phyloP scores from a whole-genome alignment of 2,888 invertebrate genomes.

The Drosophila mayaguana region DNA sequence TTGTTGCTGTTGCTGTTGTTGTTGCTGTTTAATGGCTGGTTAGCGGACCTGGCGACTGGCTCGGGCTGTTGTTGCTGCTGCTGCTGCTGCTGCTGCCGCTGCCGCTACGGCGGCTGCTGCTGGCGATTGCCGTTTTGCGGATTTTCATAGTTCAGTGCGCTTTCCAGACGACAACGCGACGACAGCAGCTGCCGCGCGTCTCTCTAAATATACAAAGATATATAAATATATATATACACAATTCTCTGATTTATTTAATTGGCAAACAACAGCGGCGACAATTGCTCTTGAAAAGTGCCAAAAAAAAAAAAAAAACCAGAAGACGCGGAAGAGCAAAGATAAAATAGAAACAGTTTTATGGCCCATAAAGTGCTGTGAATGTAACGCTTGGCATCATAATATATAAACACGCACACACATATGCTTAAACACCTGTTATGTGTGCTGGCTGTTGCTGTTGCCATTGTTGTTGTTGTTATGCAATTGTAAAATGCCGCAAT shows the following conservation, averaged over 20 bases:
- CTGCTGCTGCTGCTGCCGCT: conserved; percentile 27
- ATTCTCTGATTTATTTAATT: conserved; percentile 39
- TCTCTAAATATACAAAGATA: conserved; percentile 37
- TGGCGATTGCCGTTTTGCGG: conserved; percentile 58
- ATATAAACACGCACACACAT: not conserved
- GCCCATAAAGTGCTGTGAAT: conserved; percentile 17
- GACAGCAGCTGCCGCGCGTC: conserved; percentile 50
- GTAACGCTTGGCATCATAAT: conserved; percentile 13
- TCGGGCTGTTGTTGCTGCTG: conserved; percentile 34
- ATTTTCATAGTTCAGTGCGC: conserved; percentile 82
- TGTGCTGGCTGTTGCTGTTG: conserved; percentile 32
- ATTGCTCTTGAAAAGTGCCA: conserved; percentile 59
- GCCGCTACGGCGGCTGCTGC: conserved; percentile 40
- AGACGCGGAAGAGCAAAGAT: not conserved
- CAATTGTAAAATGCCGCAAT: conserved; percentile 82
- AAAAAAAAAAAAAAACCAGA: conserved; percentile 22
- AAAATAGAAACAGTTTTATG: conserved; percentile 1
- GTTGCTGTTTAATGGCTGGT: conserved; percentile 56
- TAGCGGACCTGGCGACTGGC: conserved; percentile 56
- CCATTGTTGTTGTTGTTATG: conserved; percentile 64
- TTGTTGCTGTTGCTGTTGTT: conserved; percentile 31
- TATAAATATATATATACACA: conserved; percentile 23
- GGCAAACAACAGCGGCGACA: conserved; percentile 29
- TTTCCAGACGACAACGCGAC: conserved; percentile 76
- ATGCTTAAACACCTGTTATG: conserved; percentile 26